Conservation (phyloP, 2,888 invertebrate genomes). For the Operophtera brumata region DNA sequence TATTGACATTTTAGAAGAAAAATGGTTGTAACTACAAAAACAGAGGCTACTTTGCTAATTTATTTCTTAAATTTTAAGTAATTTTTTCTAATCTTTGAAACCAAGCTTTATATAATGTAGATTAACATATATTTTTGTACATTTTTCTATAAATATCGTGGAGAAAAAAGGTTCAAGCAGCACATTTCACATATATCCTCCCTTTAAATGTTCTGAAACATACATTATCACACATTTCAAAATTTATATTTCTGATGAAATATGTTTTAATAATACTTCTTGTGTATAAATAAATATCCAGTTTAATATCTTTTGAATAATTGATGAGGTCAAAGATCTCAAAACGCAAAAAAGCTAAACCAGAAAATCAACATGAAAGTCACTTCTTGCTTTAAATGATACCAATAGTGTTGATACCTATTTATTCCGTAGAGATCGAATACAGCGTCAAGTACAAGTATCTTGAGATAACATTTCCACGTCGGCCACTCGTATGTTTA, state of each 20-base stretch:
- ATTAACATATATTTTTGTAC: no score
- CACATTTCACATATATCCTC: no score
- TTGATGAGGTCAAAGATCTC: slow-evolving; percentile 25
- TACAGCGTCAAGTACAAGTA: not conserved
- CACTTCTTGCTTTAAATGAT: slow-evolving; percentile 5
- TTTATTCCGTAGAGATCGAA: slow-evolving; percentile 4
- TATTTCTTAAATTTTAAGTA: no score
- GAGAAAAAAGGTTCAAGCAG: no score
- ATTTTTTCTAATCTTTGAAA: no score
- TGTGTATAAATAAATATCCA: slow-evolving; percentile 6
- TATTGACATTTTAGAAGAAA: no score
- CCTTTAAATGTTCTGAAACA: not conserved
- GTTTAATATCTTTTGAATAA: slow-evolving; percentile 20
- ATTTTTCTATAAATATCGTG: no score
- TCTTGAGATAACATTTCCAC: slow-evolving; percentile 1
- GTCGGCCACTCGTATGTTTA: slow-evolving; percentile 13
- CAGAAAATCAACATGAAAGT: slow-evolving; percentile 24
- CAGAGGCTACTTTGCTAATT: no score
- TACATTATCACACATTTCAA: not conserved
- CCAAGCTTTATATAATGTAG: no score
- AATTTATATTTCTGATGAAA: not conserved
- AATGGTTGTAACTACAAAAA: no score
- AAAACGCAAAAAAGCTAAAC: slow-evolving; percentile 19
- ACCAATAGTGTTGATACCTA: not conserved
- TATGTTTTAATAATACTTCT: slow-evolving; percentile 3